Conservation (phyloP, 2,888 invertebrate genomes). For the Limulus polyphemus region DNA sequence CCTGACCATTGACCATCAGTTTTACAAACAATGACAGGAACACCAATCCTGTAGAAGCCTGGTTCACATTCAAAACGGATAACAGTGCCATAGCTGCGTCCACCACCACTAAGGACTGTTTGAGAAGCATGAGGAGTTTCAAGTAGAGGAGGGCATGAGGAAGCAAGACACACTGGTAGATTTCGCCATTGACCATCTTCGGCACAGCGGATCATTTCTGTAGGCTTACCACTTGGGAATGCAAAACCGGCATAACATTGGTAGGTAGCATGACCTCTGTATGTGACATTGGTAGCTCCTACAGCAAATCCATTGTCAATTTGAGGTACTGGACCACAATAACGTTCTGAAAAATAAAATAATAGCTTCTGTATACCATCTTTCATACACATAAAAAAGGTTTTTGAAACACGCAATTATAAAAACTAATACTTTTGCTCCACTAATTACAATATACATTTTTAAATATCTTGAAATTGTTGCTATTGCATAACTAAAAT, state of each 20-base stretch:
- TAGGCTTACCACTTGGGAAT: slow-evolving; percentile 72
- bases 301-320: slow-evolving; percentile 95
- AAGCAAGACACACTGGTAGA: slow-evolving; percentile 79
- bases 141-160: slow-evolving; percentile 73
- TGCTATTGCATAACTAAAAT: too few relatives aligned
- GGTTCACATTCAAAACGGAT: slow-evolving; percentile 83
- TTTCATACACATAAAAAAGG: too few relatives aligned
- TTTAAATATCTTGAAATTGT: too few relatives aligned
- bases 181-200: slow-evolving; percentile 86
- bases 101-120: slow-evolving; percentile 74
- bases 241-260: slow-evolving; percentile 86
- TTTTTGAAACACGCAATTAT: too few relatives aligned
- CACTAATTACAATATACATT: too few relatives aligned
- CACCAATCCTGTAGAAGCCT: slow-evolving; percentile 70
- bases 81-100: slow-evolving; percentile 84
- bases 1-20: slow-evolving; percentile 93
- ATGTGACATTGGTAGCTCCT: slow-evolving; percentile 89
- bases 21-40: slow-evolving; percentile 80
- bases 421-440: too few relatives aligned
- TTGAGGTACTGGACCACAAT: slow-evolving; percentile 94
- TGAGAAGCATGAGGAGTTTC: slow-evolving; percentile 79
- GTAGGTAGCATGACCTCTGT: slow-evolving; percentile 81
- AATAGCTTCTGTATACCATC: too few relatives aligned
- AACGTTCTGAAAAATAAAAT: slow-evolving; percentile 39
- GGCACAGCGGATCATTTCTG: slow-evolving; percentile 76